These are phyloP conservation scores for Isichthys henryi DNA, from an alignment of 2,113 vertebrate species.

Conservation along the genomic window DNA sequence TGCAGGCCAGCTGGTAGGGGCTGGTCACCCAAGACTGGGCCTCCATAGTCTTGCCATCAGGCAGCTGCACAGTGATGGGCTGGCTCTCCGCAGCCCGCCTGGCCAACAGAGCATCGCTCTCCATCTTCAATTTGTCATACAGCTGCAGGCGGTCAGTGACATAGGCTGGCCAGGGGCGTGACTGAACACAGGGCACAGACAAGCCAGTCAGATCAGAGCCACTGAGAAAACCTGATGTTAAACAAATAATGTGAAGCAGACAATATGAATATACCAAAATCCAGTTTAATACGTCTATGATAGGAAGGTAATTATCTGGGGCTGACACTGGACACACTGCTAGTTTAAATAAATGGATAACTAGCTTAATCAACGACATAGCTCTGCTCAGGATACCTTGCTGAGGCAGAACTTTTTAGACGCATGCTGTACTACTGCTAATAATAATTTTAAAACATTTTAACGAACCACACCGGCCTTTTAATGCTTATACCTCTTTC, in stretches of 20 bases:
- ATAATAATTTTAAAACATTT: not conserved
- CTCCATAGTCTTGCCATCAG: slow-evolving; percentile 68
- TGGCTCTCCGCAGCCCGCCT: slow-evolving; percentile 65
- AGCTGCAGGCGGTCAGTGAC: slow-evolving; percentile 74
- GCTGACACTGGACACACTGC: not conserved
- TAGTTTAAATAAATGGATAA: not conserved
- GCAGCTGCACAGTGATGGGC: slow-evolving; percentile 74
- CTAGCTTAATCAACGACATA: not conserved
- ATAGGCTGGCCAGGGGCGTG: slow-evolving; percentile 74
- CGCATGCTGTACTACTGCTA: not conserved
- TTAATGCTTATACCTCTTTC: not conserved
- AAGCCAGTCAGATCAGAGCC: not conserved
- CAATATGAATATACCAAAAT: not conserved
- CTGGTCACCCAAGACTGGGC: slow-evolving; percentile 85
- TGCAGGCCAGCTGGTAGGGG: slow-evolving; percentile 79
- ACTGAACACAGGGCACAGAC: slow-evolving; percentile 40
- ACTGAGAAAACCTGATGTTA: not conserved
- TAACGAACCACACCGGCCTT: not conserved
- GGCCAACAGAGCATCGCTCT: slow-evolving; percentile 73
- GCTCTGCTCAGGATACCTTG: not conserved
- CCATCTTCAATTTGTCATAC: slow-evolving; percentile 81
- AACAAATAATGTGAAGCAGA: not conserved
- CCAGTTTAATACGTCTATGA: not conserved
- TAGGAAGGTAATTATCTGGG: not conserved
- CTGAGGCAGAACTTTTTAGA: not conserved